These are phyloP conservation scores for Rapana venosa DNA, from an alignment of 2,888 invertebrate genomes.

Conservation along the genomic window DNA sequence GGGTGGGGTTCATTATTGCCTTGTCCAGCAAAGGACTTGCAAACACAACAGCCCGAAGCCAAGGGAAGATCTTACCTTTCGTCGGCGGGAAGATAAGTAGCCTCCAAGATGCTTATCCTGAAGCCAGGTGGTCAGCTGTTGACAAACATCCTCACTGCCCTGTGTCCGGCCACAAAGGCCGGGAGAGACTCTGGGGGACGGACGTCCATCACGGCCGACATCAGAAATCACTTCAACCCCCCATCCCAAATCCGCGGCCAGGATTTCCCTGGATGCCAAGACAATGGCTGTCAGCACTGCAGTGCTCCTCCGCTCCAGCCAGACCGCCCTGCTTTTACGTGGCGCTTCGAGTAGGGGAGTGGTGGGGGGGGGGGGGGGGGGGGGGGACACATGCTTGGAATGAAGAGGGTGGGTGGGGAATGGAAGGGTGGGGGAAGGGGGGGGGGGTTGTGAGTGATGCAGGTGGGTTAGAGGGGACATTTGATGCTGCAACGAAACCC, in stretches of 20 bases:
- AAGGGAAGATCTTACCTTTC: neutral
- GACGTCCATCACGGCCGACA: neutral
- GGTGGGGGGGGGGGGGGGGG: neutral
- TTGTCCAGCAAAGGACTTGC: neutral
- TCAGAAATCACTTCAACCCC: constrained; percentile 1
- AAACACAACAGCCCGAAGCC: constrained; percentile 8
- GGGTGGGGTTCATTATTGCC: neutral
- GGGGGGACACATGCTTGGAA: neutral
- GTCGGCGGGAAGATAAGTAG: neutral
- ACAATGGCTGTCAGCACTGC: neutral
- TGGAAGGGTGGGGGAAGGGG: neutral
- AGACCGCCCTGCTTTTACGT: neutral
- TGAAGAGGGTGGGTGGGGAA: neutral
- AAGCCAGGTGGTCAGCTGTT: neutral
- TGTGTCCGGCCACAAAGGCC: neutral
- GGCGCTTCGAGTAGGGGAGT: neutral
- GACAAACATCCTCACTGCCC: neutral
- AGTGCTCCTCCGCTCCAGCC: neutral
- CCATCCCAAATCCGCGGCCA: neutral
- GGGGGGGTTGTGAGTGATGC: neutral
- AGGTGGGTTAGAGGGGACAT: neutral
- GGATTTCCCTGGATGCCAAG: neutral
- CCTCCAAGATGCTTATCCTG: neutral
- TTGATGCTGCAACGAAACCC: neutral
- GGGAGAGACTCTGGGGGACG: neutral